Evolutionary conservation across 2,888 invertebrate genomes (phyloP).

Genomic region (Drosophila multiciliata): DNA sequence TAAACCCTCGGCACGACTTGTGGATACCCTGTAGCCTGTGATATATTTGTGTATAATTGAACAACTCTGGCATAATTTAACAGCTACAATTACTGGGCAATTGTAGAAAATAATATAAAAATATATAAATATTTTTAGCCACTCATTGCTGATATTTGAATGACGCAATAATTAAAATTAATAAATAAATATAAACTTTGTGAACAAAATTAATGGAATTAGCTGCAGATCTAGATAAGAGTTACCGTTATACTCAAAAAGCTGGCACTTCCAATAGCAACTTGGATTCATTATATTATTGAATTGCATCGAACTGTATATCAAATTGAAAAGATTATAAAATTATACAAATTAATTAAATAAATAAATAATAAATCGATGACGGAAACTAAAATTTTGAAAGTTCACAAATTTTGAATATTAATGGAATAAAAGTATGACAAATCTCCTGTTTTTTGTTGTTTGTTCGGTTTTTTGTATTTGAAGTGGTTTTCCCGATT

Average conservation of each 20-base stretch:
- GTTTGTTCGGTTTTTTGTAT: neutral
- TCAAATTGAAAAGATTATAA: neutral
- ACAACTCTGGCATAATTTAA: no score
- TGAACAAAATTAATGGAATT: constrained; percentile 41
- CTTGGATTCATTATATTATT: no score
- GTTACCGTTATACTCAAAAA: no score
- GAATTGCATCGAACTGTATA: neutral
- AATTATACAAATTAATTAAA: neutral
- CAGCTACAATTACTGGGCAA: no score
- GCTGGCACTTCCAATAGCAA: no score
- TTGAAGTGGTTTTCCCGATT: neutral
- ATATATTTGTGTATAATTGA: no score
- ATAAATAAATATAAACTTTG: no score
- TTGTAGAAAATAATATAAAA: no score
- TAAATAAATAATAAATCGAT: neutral
- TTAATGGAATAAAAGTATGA: neutral
- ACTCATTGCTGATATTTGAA: no score
- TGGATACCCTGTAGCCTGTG: neutral
- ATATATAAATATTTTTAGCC: no score
- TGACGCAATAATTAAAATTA: constrained; percentile 38
- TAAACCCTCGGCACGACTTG: neutral
- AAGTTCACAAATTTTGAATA: neutral
- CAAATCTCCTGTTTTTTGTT: neutral
- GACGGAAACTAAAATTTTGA: neutral
- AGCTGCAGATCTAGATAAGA: neutral